Conservation (phyloP, 2,113 vertebrate genomes). For the Myrmecophaga tridactyla region DNA sequence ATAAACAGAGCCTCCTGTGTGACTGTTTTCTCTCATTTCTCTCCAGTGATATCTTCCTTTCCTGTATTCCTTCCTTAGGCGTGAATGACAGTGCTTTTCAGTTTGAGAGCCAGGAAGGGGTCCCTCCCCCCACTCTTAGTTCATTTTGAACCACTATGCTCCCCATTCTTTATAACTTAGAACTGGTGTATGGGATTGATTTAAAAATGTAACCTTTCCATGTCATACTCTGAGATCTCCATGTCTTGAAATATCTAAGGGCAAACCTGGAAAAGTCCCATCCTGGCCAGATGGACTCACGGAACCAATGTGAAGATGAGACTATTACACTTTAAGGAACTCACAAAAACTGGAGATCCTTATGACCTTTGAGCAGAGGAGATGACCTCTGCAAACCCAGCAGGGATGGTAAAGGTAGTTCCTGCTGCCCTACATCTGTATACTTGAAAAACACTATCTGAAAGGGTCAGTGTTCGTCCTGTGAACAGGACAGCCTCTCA, state of each 20-base stretch:
- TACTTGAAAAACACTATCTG: not conserved
- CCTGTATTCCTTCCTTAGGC: not conserved
- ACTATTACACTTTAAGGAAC: not conserved
- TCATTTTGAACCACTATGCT: not conserved
- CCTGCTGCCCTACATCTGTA: not conserved
- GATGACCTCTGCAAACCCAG: not conserved
- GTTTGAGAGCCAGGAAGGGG: not conserved
- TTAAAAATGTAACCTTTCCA: not conserved
- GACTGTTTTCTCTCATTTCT: not conserved
- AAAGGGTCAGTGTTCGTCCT: not conserved
- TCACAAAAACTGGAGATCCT: not conserved
- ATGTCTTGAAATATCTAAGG: not conserved
- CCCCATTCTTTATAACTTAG: not conserved
- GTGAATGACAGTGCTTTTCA: not conserved
- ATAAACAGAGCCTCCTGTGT: not conserved
- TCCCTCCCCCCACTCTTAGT: not conserved
- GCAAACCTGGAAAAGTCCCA: not conserved
- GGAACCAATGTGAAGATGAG: not conserved
- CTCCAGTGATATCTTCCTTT: not conserved
- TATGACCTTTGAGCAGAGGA: not conserved
- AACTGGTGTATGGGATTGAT: not conserved
- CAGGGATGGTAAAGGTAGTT: not conserved
- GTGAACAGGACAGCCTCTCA: not conserved
- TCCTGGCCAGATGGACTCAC: not conserved
- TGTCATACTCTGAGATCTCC: not conserved